Evolutionary conservation across 2,888 invertebrate genomes (phyloP), one percentile per base, ranked within the genome.

Genomic region (Cybosia mesomella): DNA sequence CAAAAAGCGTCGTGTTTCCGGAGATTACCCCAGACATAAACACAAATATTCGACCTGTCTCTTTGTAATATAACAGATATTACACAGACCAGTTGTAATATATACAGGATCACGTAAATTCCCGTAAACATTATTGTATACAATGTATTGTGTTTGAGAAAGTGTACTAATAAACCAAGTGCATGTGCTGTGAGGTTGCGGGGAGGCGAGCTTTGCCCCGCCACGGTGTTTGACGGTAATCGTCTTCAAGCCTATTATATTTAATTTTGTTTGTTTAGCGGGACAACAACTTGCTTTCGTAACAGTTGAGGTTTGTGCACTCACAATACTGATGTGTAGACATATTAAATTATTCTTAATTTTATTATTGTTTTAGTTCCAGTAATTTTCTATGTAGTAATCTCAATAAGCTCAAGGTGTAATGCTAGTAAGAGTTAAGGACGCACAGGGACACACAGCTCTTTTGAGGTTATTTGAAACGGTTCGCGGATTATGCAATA

Each of bases 211-310:
- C 34, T 63, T 22, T 49, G 58, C 58, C 24, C 24, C 32, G 21
- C 22, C 39, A 43, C 39, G 32, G 18, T 32, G 1, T 18, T 10
- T 22, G 34, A 59, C 36, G 18, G 55, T 21, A 9, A 36, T 60
- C 54, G 39, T 60, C 66, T 54, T 61, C n/a, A 36, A 60, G 39
- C 28, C 54, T 34, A 66, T 66, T 66, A 66, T 60, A 32, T 39
- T 28, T 43, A 43, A 60, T 55, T 60, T n/a, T 55, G 60, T 66
- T 66, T 60, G 28, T 64, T 64, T 49, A 55, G 34, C 5, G 21
- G 15, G 10, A 34, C 22, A 49, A 43, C 32, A 49, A 43, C 4
- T 1, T 13, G 18, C 15, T 58, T 49, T 59, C 8, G 53, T 32
- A 58, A 53, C 21, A 34, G 13, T 34, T n/a, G 53, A 39, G 5